Evolutionary conservation across 2,797 vertebrate species (phyloP), one percentile per base, ranked within the genome.

Genomic region (Tamandua tetradactyla): DNA sequence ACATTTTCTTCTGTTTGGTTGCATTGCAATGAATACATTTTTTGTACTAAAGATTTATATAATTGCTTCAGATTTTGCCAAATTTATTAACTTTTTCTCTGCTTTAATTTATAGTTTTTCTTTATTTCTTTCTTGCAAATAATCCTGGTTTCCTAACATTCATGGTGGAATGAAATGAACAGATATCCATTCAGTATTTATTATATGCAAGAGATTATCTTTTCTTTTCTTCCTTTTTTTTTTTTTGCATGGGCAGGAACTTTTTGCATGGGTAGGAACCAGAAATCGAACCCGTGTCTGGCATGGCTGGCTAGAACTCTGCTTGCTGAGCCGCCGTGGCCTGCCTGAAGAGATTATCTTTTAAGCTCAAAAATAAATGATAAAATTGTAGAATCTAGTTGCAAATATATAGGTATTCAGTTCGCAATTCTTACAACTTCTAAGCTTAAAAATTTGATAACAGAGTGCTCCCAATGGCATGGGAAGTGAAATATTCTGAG

Each of bases 81-180:
- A n/a, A n/a, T n/a, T n/a, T 49, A 52, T 35, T 14, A 57, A 49
- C n/a, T 74, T 89, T 76, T 27, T 18, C 52, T 92, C 83, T 78
- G 32, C 78, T 86, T 83, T 74, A 22, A 17, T 62, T 85, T 87
- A 27, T 57, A 61, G 27, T 59, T 87, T 75, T 69, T 47, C n/a
- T n/a, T 49, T 93, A n/a, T 30, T 80, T 85, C 62, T 32, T 83
- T 62, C 57, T 69, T 85, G n/a, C 30, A 90, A 62, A 74, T 71
- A 81, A 74, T 27, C 44, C 4, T 32, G 3, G n/a, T 35, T 84
- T 37, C 80, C 30, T 93, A 83, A 72, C 72, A 66, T 5, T 72
- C 22, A 66, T 18, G 17, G 32, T 81, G 2, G 22, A 49, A 83
- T 72, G n/a, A 55, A 83, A 59, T 66, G 30, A 90, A 23, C 35